phyloP scores from a whole-genome alignment of 2,888 invertebrate genomes.

The Azorinus chamasolen region DNA sequence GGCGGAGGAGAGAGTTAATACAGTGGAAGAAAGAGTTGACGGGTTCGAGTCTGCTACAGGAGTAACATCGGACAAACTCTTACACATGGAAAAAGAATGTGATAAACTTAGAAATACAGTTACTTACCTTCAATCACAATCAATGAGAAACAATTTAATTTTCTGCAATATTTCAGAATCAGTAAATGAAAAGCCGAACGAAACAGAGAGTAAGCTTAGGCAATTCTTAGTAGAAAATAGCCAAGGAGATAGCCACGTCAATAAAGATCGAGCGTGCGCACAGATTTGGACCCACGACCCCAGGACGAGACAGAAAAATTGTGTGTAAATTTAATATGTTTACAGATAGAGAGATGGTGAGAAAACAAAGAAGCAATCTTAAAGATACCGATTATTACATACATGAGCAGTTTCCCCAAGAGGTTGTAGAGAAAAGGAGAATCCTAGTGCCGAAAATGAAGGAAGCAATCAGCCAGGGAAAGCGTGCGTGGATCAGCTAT shows the following conservation, averaged over 20 bases:
- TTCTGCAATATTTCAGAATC: conserved; percentile 16
- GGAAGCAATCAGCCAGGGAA: too few species aligned
- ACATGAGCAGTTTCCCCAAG: too few species aligned
- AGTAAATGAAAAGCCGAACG: not conserved
- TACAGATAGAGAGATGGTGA: too few species aligned
- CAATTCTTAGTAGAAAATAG: not conserved
- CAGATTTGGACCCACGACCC: not conserved
- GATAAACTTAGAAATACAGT: not conserved
- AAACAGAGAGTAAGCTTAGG: conserved; percentile 3
- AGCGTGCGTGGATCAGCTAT: too few species aligned
- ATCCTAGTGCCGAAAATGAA: too few species aligned
- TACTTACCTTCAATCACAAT: not conserved
- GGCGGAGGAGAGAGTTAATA: not conserved
- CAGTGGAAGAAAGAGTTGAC: not conserved
- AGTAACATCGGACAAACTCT: not conserved
- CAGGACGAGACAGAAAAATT: not conserved
- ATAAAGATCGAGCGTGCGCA: not conserved
- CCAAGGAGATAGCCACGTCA: not conserved
- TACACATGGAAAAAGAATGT: not conserved
- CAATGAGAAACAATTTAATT: not conserved
- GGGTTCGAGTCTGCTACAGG: not conserved
- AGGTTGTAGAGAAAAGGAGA: too few species aligned
- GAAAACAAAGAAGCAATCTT: too few species aligned
- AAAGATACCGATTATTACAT: too few species aligned
- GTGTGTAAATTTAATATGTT: too few species aligned